These are phyloP conservation scores for Clistopyga incitator DNA, from an alignment of 2,888 invertebrate genomes.

Conservation along the genomic window DNA sequence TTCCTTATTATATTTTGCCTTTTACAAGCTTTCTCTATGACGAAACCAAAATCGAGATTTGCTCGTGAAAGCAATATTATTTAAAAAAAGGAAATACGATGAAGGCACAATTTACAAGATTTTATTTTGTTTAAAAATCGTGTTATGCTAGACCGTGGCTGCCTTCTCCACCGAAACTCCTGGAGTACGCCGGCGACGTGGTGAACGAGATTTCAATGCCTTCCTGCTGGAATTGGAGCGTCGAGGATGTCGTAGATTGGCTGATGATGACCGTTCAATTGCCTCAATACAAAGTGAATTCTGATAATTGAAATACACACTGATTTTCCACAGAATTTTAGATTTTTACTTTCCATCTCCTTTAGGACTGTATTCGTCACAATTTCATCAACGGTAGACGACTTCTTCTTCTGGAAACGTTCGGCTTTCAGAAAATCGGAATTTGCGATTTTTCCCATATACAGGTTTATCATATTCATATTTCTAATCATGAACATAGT, in stretches of 20 bases:
- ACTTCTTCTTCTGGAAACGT: conserved; percentile 66
- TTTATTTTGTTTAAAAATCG: background rate
- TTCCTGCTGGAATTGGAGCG: conserved; percentile 85
- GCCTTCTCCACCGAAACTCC: conserved; percentile 79
- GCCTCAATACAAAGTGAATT: conserved; percentile 85
- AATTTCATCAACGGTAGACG: conserved; percentile 71
- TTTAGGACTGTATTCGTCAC: conserved; percentile 67
- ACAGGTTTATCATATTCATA: conserved; percentile 49
- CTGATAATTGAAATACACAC: background rate
- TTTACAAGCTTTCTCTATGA: too few species aligned
- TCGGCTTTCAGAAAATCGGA: conserved; percentile 68
- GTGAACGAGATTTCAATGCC: conserved; percentile 84
- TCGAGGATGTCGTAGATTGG: conserved; percentile 85
- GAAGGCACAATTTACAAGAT: too few species aligned
- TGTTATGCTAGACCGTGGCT: conserved; percentile 36
- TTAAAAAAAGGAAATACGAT: background rate
- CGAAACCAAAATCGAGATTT: too few species aligned
- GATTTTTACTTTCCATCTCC: background rate
- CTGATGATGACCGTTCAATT: conserved; percentile 83
- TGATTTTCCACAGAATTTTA: background rate
- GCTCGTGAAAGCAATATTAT: too few species aligned
- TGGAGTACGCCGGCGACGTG: conserved; percentile 83
- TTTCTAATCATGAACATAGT: too few species aligned
- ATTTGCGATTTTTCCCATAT: conserved; percentile 68
- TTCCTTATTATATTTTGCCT: too few species aligned